phyloP scores from a whole-genome alignment of 2,888 invertebrate species.

The Ceramica pisi region DNA sequence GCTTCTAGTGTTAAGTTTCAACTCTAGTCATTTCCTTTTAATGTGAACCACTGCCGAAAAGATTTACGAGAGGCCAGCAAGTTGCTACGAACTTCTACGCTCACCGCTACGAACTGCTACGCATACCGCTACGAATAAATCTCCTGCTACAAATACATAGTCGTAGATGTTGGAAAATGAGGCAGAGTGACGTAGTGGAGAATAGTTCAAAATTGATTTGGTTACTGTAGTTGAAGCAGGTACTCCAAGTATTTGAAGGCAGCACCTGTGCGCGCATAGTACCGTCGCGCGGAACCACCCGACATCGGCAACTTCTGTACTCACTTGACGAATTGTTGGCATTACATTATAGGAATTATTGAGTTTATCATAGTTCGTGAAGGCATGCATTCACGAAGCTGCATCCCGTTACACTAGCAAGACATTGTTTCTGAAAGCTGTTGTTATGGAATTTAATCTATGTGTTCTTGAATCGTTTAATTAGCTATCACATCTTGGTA shows the following conservation, averaged over 20 bases:
- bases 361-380: slow-evolving; percentile 58
- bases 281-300: slow-evolving; percentile 48
- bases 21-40: slow-evolving; percentile 61
- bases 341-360: slow-evolving; percentile 63
- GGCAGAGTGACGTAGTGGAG: slow-evolving; percentile 60
- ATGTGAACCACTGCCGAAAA: slow-evolving; percentile 47
- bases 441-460: slow-evolving; percentile 25
- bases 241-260: slow-evolving; percentile 66
- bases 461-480: slow-evolving; percentile 9
- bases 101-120: slow-evolving; percentile 65
- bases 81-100: slow-evolving; percentile 66
- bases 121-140: slow-evolving; percentile 64
- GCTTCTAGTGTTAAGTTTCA: slow-evolving; percentile 57
- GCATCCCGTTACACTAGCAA: slow-evolving; percentile 43
- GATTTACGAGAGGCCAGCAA: slow-evolving; percentile 62
- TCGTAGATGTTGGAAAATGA: slow-evolving; percentile 41
- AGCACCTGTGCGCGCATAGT: slow-evolving; percentile 65
- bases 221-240: slow-evolving; percentile 59
- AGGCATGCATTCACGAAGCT: slow-evolving; percentile 43
- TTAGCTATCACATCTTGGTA: neutral
- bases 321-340: slow-evolving; percentile 67
- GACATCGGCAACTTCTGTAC: slow-evolving; percentile 59
- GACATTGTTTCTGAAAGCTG: slow-evolving; percentile 45
- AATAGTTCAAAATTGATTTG: slow-evolving; percentile 63
- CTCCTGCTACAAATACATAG: slow-evolving; percentile 45